Evolutionary conservation across 2,888 invertebrate genomes (phyloP), one percentile per base, ranked within the genome.

Genomic region (Cotesia congregata): DNA sequence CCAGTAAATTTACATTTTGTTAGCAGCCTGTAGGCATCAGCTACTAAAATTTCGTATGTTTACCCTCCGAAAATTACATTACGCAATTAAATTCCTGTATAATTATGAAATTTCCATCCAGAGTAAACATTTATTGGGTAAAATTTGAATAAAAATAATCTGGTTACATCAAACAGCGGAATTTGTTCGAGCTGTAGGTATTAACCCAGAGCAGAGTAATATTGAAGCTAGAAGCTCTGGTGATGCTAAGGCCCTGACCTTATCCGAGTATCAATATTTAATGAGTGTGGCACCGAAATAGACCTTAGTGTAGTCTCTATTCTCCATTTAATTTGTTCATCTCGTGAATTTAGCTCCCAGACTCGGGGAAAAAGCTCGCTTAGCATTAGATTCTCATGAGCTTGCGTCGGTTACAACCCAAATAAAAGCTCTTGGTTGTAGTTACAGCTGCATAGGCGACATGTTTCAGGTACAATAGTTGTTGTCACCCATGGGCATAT

Each of bases 401-500:
- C 65, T 72, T 72, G 41, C 72, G 65, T 62, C 70, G 40, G 59
- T 64, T 62, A 20, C 30, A 30, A 30, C 30, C 30, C 30, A 30
- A 30, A 30, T 30, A 30, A 30, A 69, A 64, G 39, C 62, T 41
- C 38, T 64, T 12, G 67, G 40, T 17, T 41, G 38, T 38, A 62
- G 64, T 30, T 30, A 30, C 30, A 30, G 30, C 30, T 30, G 3
- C 30, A 30, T 0, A 30, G 30, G 30, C 30, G 30, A 30, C 30
- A 30, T 30, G 30, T 30, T 3, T 30, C 30, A 30, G 30, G 3
- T 20, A 75, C 75, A 75, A 75, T 75, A 39, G 50, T 64, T 38
- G 70, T 75, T 75, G 69, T 75, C 75, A 75, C 62, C 69, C 69
- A 30, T 59, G 62, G 74, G 69, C 68, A 74, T 62, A 67, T 15